These are phyloP conservation scores for Poeciliopsis occidentalis DNA, from an alignment of 2,113 vertebrate species.

Conservation along the genomic window DNA sequence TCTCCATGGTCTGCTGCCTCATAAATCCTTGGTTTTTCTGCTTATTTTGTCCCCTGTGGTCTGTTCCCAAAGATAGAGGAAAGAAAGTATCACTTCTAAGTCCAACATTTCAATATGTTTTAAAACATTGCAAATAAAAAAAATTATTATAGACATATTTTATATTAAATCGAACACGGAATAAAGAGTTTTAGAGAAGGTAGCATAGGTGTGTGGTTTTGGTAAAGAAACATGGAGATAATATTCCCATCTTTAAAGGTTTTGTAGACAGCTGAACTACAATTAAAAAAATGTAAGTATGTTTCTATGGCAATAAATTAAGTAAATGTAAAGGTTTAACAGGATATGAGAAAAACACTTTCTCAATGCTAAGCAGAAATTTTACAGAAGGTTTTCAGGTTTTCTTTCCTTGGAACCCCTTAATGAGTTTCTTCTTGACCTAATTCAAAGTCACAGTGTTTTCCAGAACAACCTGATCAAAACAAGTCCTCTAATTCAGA, in stretches of 20 bases:
- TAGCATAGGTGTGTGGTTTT: not conserved
- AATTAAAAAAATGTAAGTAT: not conserved
- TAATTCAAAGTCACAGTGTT: constrained; percentile 1
- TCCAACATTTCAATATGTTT: not conserved
- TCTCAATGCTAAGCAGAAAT: no score
- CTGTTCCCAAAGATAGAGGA: not conserved
- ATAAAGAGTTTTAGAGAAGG: not conserved
- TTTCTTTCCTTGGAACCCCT: not conserved
- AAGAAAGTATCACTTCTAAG: not conserved
- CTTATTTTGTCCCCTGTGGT: not conserved
- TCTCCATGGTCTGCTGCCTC: not conserved
- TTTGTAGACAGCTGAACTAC: not conserved
- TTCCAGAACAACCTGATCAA: not conserved
- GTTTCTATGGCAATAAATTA: no score
- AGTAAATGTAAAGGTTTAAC: not conserved
- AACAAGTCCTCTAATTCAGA: constrained; percentile 36
- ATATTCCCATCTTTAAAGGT: not conserved
- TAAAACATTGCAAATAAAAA: not conserved
- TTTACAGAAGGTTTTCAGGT: not conserved
- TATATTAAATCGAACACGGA: not conserved
- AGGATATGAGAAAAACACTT: not conserved
- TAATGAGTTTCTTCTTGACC: constrained; percentile 24
- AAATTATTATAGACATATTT: not conserved
- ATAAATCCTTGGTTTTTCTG: not conserved
- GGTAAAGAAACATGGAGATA: not conserved